Base-by-base conservation (phyloP, 2,113 vertebrate genomes). In the Odontesthes bonariensis region DNA sequence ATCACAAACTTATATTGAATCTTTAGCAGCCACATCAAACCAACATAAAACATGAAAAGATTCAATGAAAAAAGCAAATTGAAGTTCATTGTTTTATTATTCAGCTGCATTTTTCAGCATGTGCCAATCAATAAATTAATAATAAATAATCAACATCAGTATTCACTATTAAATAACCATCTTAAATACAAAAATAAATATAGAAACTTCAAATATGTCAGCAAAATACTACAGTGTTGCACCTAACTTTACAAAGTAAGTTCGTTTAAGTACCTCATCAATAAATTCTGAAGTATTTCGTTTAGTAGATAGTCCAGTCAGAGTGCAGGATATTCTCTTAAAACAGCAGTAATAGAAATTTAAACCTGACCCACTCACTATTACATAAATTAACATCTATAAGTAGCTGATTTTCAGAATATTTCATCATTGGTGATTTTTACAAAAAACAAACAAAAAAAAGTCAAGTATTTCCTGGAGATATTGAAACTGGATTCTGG, bases 131-230 rank as follows among this genome's bases (percentile, higher is more conserved):
- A 89, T 91, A 88, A 90, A 88, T 88, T 79, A 3, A 81, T 0
- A 89, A 92, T 90, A 88, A 89, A 88, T 85, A 66, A 82, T 63
- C 38, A 81, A 71, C 13, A 42, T 61, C 7, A 75, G 12, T 71
- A 53, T 8, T 63, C 14, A 69, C 0, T 16, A 19, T 86, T 81
- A 86, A 88, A 86, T 88, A 64, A 19, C 75, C 5, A 20, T 2
- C 4, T 89, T 88, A 90, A 88, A 89, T 88, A 88, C 1, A 60
- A 12, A 70, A 76, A 88, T 92, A 90, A 90, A 92, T 86, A 83
- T 12, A 40, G 2, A 59, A 73, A 77, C 52, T 7, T 20, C 60
- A 12, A 69, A 81, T 12, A 68, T 73, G 23, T 83, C 35, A 38
- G 35, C 35, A 38, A 38, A 38, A 38, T 38, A 38, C 35, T 6